Evolutionary conservation across 2,113 vertebrate species (phyloP).

Genomic region (Sylvietta virens): DNA sequence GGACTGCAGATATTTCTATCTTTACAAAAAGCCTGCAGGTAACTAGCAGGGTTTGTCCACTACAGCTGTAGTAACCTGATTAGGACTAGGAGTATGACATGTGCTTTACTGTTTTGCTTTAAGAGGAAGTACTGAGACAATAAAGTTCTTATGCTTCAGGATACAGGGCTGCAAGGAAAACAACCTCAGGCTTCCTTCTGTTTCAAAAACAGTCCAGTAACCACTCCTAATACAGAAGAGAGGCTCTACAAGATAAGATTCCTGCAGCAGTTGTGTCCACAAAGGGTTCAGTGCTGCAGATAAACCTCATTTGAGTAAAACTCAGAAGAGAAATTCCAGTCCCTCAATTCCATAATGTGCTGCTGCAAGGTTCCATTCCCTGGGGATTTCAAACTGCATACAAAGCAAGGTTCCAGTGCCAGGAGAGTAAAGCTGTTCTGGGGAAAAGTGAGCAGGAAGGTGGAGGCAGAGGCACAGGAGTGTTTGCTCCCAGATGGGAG

Average conservation of each 20-base stretch:
- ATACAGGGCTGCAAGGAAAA: constrained; percentile 1
- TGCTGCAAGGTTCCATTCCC: not conserved
- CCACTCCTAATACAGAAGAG: not conserved
- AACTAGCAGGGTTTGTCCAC: not conserved
- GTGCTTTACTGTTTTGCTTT: not conserved
- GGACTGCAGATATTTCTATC: not conserved
- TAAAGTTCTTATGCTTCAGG: constrained; percentile 28
- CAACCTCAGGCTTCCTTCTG: not conserved
- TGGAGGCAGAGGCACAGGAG: not conserved
- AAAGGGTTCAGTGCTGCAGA: not conserved
- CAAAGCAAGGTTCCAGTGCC: not conserved
- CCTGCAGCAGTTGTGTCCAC: not conserved
- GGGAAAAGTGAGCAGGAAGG: not conserved
- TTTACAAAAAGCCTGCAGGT: not conserved
- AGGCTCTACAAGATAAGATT: not conserved
- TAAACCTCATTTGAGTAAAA: not conserved
- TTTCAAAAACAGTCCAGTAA: not conserved
- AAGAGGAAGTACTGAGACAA: constrained; percentile 23
- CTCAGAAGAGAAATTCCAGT: not conserved
- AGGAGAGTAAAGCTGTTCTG: not conserved
- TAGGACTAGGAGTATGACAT: not conserved
- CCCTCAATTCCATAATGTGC: not conserved
- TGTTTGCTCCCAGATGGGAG: not conserved
- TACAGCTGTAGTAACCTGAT: not conserved
- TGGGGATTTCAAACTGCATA: not conserved